Evolutionary conservation across 2,888 invertebrate species (phyloP).

Genomic region (Camptogramma bilineatum): DNA sequence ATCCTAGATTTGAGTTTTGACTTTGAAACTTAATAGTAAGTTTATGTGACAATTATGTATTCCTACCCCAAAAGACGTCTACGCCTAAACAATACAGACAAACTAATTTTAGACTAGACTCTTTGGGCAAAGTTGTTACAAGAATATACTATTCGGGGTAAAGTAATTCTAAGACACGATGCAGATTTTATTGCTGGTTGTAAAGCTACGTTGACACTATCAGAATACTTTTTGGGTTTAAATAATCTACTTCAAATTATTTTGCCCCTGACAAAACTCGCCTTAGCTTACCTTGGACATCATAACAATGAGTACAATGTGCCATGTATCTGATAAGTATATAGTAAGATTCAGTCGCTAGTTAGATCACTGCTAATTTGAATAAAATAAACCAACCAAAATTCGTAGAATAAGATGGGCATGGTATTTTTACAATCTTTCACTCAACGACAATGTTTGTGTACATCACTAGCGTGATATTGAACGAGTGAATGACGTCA

Average conservation of each 20-base stretch:
- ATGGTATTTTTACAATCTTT: slow-evolving; percentile 14
- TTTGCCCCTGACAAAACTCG: no score
- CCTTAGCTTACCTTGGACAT: background rate
- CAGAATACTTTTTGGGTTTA: no score
- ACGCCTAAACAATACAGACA: no score
- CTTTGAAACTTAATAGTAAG: background rate
- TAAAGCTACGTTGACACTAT: no score
- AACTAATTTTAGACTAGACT: no score
- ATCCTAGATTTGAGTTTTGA: background rate
- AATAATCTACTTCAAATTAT: no score
- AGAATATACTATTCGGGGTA: no score
- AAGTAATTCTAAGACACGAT: no score
- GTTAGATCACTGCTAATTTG: background rate
- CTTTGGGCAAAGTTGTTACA: no score
- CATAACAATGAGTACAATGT: background rate
- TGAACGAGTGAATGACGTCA: slow-evolving; percentile 43
- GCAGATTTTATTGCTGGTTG: no score
- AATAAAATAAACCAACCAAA: background rate
- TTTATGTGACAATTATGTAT: background rate
- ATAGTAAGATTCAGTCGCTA: background rate
- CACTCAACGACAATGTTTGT: slow-evolving; percentile 18
- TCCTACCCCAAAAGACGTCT: background rate
- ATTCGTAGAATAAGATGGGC: background rate
- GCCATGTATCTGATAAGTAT: background rate
- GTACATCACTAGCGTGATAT: slow-evolving; percentile 34